A percentile compares a stretch with the other conserved stretches of the same genome.
These are phyloP conservation scores for Porphyrio hochstetteri DNA, from an alignment of 2,113 vertebrate genomes.

Conservation along the genomic window DNA sequence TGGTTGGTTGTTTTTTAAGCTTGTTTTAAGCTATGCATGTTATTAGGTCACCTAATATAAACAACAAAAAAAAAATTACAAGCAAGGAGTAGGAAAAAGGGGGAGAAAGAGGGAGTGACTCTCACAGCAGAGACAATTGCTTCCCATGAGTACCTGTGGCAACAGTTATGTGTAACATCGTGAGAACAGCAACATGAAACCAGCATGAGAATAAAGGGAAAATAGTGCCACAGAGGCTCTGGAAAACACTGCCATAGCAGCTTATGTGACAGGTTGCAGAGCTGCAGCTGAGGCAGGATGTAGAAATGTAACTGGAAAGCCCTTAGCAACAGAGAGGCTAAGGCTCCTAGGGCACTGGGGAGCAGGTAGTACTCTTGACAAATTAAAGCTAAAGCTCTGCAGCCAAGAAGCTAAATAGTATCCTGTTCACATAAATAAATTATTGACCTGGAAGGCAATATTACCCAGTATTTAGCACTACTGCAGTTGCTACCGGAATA, in stretches of 20 bases:
- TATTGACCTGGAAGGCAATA: neutral
- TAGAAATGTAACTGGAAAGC: neutral
- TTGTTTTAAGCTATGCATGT: neutral
- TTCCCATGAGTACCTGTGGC: neutral
- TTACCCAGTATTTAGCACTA: neutral
- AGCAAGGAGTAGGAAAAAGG: neutral
- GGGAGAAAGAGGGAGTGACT: neutral
- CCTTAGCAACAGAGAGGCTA: neutral
- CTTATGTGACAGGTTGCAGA: neutral
- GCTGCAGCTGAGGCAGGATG: neutral
- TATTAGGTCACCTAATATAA: neutral
- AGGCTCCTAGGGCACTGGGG: neutral
- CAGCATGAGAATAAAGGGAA: neutral
- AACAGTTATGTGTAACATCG: neutral
- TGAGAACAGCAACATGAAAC: neutral
- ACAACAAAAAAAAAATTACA: neutral
- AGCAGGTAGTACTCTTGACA: neutral
- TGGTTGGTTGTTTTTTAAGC: neutral
- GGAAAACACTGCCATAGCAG: neutral
- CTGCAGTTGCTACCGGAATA: constrained; percentile 15
- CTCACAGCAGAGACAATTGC: neutral
- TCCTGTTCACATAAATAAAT: constrained; percentile 27
- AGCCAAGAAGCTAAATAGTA: constrained; percentile 25
- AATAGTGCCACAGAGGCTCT: neutral
- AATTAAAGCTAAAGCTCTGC: constrained; percentile 8